phyloP scores from a whole-genome alignment of 1,140 invertebrate species.

The silkworm (Bombyx mori) region ASM3026992v2 NC_085122.1:10487001-10487500 shows the following conservation, averaged over 20 bases:
- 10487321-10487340: background rate
- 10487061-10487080: no score
- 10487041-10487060: no score
- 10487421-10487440: background rate
- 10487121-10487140: background rate
- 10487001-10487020: no score
- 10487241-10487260: no score
- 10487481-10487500: conserved; percentile 79
- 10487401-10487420: background rate
- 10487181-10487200: background rate
- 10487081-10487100: no score
- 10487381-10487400: background rate
- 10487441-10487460: conserved; percentile 2
- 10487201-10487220: background rate
- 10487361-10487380: background rate
- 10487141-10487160: background rate
- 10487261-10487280: no score
- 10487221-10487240: background rate
- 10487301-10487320: no score
- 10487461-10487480: conserved; percentile 76
- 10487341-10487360: background rate
- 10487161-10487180: background rate
- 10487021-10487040: no score
- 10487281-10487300: no score
- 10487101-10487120: no score